Evolutionary conservation across 2,888 invertebrate species (phyloP), one percentile per base, ranked within the genome.

Genomic region (Oegoconia quadripuncta): DNA sequence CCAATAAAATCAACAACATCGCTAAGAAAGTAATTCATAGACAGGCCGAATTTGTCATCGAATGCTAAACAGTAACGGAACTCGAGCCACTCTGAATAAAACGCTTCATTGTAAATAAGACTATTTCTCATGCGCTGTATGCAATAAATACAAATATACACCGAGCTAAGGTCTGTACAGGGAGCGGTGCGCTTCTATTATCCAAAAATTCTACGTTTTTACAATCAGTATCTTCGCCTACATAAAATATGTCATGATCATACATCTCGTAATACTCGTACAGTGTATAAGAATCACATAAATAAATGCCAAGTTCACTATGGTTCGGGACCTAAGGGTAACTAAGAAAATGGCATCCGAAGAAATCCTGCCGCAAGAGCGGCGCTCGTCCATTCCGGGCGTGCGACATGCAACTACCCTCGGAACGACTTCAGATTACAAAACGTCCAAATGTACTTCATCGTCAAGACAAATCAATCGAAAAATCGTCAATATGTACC

Each of bases 281-380:
- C 65, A 75, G 70, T 75, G 73, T 71, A 71, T 65, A 79, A 74
- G 71, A 77, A 84, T 82, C 81, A 83, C 82, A 82, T 76, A 77
- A 82, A 81, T 84, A 86, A 86, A 86, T 86, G 86, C 86, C 84
- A 80, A 72, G 81, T 79, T 80, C 74, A 76, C 74, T 81, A 82
- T 77, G 80, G 79, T 79, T 78, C 69, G 64, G 74, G 73, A 80
- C 75, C 81, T 83, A 82, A 64, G 64, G 84, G 84, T 86, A 86
- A 86, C 82, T 84, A 77, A 82, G 81, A 76, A 74, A 81, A 84
- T 84, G 86, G 84, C 86, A 83, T 82, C 72, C 65, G 71, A 80
- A 76, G 69, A 74, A 74, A 72, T 66, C 60, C 61, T 52, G 48
- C 41, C 54, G 42, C 46, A 31, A 34, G 52, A 59, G 58, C 55